Percentiles rank a stretch among this genome's conserved stretches.
These are phyloP conservation scores for Halictus ligatus DNA, from an alignment of 2,888 invertebrate genomes.

Conservation along the genomic window DNA sequence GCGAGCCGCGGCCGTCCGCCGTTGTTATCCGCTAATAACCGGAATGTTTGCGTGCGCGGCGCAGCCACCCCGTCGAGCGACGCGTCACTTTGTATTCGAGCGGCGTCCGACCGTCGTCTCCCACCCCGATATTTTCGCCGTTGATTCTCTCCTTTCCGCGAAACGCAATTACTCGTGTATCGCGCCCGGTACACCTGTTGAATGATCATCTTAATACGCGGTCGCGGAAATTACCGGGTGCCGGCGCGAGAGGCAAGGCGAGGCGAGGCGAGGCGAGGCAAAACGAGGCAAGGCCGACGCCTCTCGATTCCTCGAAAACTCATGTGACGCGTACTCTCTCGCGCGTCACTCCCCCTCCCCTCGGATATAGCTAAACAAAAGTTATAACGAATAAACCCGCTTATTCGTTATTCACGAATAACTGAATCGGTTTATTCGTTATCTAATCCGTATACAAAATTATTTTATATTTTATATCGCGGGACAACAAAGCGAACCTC, in stretches of 20 bases:
- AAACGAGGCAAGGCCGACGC: not conserved
- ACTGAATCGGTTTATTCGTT: too few relatives aligned
- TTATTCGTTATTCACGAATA: too few relatives aligned
- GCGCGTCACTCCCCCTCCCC: not conserved
- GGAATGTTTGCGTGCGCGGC: conserved; percentile 18
- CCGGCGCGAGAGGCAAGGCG: not conserved
- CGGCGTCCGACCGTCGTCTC: conserved; percentile 16
- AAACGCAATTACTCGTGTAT: conserved; percentile 35
- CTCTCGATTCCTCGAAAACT: conserved; percentile 12
- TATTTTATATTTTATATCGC: too few relatives aligned
- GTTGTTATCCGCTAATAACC: conserved; percentile 22
- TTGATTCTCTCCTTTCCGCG: conserved; percentile 10
- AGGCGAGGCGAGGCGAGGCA: not conserved
- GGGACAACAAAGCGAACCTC: too few relatives aligned
- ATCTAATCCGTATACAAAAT: too few relatives aligned
- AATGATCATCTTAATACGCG: conserved; percentile 49
- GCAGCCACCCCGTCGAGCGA: conserved; percentile 10
- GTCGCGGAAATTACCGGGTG: conserved; percentile 25
- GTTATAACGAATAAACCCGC: too few relatives aligned
- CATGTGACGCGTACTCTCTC: not conserved
- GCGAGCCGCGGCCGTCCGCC: not conserved
- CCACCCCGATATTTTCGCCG: conserved; percentile 17
- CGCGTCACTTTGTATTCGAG: conserved; percentile 18
- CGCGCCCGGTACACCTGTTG: conserved; percentile 59
- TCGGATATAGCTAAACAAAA: too few relatives aligned